Evolutionary conservation across 35 echinoderm and acorn worm genomes (phyloP), one percentile per base, ranked within the genome.

Genomic region (Apostichopus californicus): DNA sequence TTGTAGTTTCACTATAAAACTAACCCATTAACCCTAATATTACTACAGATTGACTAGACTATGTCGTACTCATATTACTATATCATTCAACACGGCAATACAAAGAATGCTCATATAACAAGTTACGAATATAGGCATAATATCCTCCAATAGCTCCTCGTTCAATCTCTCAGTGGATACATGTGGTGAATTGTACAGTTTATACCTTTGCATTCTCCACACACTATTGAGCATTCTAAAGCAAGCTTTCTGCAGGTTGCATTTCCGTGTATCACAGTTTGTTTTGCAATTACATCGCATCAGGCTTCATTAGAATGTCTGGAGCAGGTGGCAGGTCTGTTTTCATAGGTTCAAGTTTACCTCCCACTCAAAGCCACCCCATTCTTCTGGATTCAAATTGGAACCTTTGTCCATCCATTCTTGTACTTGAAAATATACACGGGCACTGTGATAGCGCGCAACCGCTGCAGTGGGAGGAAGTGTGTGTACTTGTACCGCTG

Each of bases 281-380:
- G 77, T 78, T 59, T 89, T 90, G 72, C 92, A 93, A 54, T 93
- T 90, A 54, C 86, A 93, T 54, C 92, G 64, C 17, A 93, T 70
- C 7, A 90, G 22, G 22, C 7, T 56, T 57, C 21, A 93, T 54
- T 12, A 93, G 92, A 54, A 9, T 8, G 15, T 86, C 24, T 10
- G 81, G 92, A 18, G 92, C 92, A n/a, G 92, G 17, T 83, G 22
- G 22, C 54, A 83, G 15, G 81, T 93, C 70, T 57, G 28, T 87
- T 65, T 59, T 71, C 15, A 86, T 46, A 4, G 81, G 80, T 6
- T 9, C 9, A n/a, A 83, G 53, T 65, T 86, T 65, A 14, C 61
- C 92, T 1, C 61, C 25, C 3, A 68, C 55, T 15, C 91, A 54
- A 92, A 59, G 57, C 57, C 57, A 90, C 57, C 57, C 58, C 3